Conservation (phyloP, 2,888 invertebrate genomes). For the Xiphydria camelus region DNA sequence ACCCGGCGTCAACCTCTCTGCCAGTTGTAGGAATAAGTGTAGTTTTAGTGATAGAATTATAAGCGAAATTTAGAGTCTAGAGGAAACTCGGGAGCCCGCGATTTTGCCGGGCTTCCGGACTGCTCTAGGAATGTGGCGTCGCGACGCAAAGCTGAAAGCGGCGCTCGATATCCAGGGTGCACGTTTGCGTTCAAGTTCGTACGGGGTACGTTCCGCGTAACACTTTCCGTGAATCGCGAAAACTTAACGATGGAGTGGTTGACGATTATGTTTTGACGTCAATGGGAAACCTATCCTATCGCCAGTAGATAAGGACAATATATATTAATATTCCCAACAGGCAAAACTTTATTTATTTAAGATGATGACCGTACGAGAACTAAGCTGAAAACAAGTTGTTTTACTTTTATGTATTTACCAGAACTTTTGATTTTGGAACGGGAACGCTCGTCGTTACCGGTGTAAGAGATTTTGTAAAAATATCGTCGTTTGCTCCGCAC, state of each 20-base stretch:
- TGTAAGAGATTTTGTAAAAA: too few species aligned
- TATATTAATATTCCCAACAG: constrained; percentile 28
- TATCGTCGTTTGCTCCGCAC: too few species aligned
- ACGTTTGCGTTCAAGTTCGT: too few species aligned
- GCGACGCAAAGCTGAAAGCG: background rate
- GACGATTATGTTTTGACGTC: constrained; percentile 1
- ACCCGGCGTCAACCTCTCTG: background rate
- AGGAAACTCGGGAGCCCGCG: too few species aligned
- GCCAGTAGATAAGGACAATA: constrained; percentile 34
- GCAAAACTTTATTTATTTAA: constrained; percentile 36
- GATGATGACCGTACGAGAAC: constrained; percentile 26
- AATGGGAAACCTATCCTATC: constrained; percentile 22
- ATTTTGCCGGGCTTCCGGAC: too few species aligned
- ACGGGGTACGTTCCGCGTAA: too few species aligned
- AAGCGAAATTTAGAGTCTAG: constrained; percentile 1
- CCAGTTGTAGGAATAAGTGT: constrained; percentile 5
- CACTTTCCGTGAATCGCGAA: too few species aligned
- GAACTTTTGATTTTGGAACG: constrained; percentile 8
- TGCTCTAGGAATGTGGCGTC: too few species aligned
- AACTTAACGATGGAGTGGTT: too few species aligned
- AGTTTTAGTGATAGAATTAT: constrained; percentile 2
- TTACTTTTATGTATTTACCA: constrained; percentile 39
- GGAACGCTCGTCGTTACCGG: background rate
- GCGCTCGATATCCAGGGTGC: too few species aligned
- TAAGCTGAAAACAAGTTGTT: constrained; percentile 25